These are phyloP conservation scores for Galeopsomyia nigrocyanea DNA, from an alignment of 2,888 invertebrate genomes.

Conservation along the genomic window DNA sequence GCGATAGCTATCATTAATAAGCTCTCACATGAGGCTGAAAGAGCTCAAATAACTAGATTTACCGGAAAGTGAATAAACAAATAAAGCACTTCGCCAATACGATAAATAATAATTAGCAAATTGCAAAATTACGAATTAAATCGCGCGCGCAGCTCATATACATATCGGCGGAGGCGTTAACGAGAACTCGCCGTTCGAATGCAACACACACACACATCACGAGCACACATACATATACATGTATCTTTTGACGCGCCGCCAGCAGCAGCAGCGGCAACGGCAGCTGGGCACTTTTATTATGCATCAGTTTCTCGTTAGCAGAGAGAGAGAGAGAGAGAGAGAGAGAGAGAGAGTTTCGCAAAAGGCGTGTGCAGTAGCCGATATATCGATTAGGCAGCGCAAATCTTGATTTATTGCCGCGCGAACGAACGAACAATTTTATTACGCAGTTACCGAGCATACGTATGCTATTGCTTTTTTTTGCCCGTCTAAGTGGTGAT, in stretches of 20 bases:
- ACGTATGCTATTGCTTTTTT: too few species aligned
- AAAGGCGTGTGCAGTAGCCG: neutral
- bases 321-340: too few species aligned
- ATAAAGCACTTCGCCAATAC: neutral
- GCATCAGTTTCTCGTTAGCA: constrained; percentile 24
- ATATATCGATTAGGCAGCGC: constrained; percentile 16
- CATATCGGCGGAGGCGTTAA: neutral
- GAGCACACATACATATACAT: neutral
- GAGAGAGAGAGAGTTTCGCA: neutral
- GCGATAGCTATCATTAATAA: too few species aligned
- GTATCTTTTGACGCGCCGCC: neutral
- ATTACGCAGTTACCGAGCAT: too few species aligned
- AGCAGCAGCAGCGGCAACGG: neutral
- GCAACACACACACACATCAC: constrained; percentile 13
- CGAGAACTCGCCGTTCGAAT: constrained; percentile 3
- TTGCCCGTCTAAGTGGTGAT: too few species aligned
- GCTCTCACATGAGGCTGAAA: too few species aligned
- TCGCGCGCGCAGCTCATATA: too few species aligned
- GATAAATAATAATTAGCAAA: constrained; percentile 27
- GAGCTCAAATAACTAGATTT: too few species aligned
- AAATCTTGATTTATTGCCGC: constrained; percentile 21
- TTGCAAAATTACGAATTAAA: constrained; percentile 30
- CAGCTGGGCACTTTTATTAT: constrained; percentile 22
- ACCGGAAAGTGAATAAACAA: too few species aligned
- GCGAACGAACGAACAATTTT: too few species aligned